Percentiles rank a stretch among this genome's conserved stretches.
These are phyloP conservation scores for Alosa sapidissima DNA, from an alignment of 2,797 vertebrate genomes.

Conservation along the genomic window DNA sequence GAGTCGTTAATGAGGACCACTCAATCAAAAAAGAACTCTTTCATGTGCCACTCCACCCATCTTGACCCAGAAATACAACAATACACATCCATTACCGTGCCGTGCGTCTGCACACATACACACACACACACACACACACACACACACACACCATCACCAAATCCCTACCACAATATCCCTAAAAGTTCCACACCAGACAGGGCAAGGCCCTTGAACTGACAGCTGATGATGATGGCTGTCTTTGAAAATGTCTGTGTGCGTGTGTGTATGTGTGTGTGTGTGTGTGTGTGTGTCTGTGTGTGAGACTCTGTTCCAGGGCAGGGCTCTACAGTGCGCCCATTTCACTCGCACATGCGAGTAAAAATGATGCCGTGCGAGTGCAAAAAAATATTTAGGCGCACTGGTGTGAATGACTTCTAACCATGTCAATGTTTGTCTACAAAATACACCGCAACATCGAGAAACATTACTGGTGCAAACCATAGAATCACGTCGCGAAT, in stretches of 20 bases:
- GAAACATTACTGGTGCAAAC: too few species aligned
- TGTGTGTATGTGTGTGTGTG: not conserved
- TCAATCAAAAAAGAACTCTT: not conserved
- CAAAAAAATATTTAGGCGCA: too few species aligned
- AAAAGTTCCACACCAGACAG: not conserved
- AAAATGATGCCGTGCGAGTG: too few species aligned
- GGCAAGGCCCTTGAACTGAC: not conserved
- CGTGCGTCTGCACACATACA: not conserved
- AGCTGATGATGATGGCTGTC: not conserved
- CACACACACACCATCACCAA: not conserved
- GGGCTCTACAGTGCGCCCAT: too few species aligned
- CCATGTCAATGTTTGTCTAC: too few species aligned
- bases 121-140: slow-evolving; percentile 8
- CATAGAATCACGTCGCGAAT: too few species aligned
- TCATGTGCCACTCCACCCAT: slow-evolving; percentile 13
- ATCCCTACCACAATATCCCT: not conserved
- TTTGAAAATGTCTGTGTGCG: not conserved
- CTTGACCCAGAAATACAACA: slow-evolving; percentile 23
- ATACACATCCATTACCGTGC: not conserved
- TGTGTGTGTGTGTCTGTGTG: not conserved
- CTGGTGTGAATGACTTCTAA: too few species aligned
- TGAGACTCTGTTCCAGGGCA: not conserved
- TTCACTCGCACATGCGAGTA: too few species aligned
- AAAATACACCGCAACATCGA: too few species aligned
- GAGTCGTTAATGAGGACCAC: not conserved